A percentile compares a stretch with the other conserved stretches of the same genome.
Evolutionary conservation across 2,113 vertebrate genomes (phyloP).

Genomic region (Plecotus auritus): DNA sequence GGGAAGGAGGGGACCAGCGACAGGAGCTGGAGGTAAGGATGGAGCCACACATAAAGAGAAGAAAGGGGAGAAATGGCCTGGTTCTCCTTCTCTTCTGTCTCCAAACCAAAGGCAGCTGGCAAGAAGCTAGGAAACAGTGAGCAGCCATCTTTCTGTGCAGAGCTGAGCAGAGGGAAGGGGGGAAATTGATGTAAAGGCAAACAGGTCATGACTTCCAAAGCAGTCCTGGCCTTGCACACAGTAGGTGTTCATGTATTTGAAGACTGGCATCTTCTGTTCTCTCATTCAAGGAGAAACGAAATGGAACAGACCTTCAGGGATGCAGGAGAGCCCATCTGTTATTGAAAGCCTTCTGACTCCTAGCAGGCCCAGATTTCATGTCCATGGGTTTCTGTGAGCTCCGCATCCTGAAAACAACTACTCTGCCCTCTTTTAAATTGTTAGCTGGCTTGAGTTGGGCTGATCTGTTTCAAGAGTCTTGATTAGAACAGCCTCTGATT

Average conservation of each 20-base stretch:
- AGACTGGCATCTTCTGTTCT: neutral
- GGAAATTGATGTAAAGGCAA: neutral
- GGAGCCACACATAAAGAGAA: neutral
- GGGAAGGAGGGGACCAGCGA: neutral
- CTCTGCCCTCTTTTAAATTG: neutral
- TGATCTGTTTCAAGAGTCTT: neutral
- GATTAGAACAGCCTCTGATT: neutral
- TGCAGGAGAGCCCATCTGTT: neutral
- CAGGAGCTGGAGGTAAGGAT: neutral
- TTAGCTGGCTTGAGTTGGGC: neutral
- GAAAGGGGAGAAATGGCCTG: no score
- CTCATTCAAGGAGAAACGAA: neutral
- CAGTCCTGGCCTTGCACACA: neutral
- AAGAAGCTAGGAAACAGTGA: neutral
- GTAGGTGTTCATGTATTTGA: neutral
- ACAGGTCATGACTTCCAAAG: neutral
- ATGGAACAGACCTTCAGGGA: neutral
- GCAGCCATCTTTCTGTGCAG: rapidly evolving
- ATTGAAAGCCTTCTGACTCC: neutral
- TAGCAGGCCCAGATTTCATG: neutral
- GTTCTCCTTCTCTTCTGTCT: neutral
- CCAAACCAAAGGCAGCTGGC: neutral
- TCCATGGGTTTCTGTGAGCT: neutral
- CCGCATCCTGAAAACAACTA: neutral
- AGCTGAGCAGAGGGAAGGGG: neutral